A percentile compares a stretch with the other conserved stretches of the same genome.
Conservation (phyloP, 2,888 invertebrate genomes). For the Megalurothrips usitatus region DNA sequence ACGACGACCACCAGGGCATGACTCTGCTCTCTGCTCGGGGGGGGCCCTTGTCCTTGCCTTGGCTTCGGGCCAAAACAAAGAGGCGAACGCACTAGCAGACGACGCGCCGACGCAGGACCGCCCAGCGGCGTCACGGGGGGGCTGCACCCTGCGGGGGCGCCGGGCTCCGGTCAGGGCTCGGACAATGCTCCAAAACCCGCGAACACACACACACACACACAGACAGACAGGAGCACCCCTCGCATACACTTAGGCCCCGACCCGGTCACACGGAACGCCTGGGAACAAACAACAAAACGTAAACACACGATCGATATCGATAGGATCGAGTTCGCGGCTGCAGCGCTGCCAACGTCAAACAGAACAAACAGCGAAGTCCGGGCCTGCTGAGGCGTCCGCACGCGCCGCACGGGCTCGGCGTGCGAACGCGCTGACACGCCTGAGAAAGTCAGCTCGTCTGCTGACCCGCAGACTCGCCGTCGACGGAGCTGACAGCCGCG, state of each 20-base stretch:
- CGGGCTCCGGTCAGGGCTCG: neutral
- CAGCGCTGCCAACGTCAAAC: neutral
- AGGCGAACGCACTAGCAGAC: neutral
- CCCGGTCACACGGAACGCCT: neutral
- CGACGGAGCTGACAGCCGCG: too few relatives aligned
- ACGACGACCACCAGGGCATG: neutral
- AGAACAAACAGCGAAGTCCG: too few relatives aligned
- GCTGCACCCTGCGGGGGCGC: too few relatives aligned
- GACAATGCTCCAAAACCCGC: neutral
- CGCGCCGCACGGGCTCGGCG: too few relatives aligned
- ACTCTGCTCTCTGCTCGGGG: neutral
- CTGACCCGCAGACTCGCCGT: too few relatives aligned
- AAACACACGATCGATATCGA: slow-evolving; percentile 15
- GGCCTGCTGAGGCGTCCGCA: too few relatives aligned
- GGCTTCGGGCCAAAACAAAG: too few relatives aligned
- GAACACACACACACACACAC: too few relatives aligned
- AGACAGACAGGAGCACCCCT: neutral
- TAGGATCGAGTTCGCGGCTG: neutral
- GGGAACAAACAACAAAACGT: neutral
- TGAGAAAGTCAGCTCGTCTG: too few relatives aligned
- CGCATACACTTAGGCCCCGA: neutral
- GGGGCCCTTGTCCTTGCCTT: too few relatives aligned
- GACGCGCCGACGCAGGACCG: neutral
- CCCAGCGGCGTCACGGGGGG: neutral
- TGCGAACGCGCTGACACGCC: too few relatives aligned